Percentiles rank a stretch among this genome's conserved stretches.
These are phyloP conservation scores for Coelopa pilipes DNA, from an alignment of 2,888 invertebrate species.

Conservation along the genomic window DNA sequence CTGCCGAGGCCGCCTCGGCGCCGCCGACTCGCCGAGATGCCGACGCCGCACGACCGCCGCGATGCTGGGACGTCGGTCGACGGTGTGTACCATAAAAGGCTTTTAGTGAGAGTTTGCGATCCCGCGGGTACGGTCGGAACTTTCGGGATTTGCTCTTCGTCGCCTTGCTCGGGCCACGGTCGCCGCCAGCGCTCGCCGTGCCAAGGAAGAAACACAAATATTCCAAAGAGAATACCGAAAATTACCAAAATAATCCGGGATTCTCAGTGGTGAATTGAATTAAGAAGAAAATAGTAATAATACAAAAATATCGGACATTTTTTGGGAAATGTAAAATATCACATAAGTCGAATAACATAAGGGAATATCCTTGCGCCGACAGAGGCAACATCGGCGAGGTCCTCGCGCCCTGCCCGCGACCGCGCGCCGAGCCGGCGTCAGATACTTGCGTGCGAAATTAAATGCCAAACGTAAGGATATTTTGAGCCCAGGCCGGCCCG, in stretches of 20 bases:
- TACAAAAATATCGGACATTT: no score
- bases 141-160: slow-evolving; percentile 53
- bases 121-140: slow-evolving; percentile 67
- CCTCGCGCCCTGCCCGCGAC: no score
- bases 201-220: slow-evolving; percentile 12
- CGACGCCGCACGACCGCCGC: slow-evolving; percentile 3
- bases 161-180: slow-evolving; percentile 3
- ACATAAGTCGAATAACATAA: no score
- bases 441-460: slow-evolving; percentile 2
- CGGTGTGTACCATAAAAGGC: slow-evolving; percentile 64
- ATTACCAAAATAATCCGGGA: not conserved
- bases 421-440: not conserved
- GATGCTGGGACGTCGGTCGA: slow-evolving; percentile 44
- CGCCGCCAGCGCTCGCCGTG: not conserved
- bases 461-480: slow-evolving; percentile 11
- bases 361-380: not conserved
- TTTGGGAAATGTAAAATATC: not conserved
- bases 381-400: not conserved
- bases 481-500: not conserved
- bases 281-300: slow-evolving; percentile 7
- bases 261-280: not conserved
- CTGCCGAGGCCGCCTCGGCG: not conserved
- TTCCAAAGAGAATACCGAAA: slow-evolving; percentile 22
- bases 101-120: slow-evolving; percentile 68
- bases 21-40: not conserved